A percentile compares a stretch with the other conserved stretches of the same genome.
phyloP scores from a whole-genome alignment of 2,113 vertebrate genomes.

The Chloropsis hardwickii region DNA sequence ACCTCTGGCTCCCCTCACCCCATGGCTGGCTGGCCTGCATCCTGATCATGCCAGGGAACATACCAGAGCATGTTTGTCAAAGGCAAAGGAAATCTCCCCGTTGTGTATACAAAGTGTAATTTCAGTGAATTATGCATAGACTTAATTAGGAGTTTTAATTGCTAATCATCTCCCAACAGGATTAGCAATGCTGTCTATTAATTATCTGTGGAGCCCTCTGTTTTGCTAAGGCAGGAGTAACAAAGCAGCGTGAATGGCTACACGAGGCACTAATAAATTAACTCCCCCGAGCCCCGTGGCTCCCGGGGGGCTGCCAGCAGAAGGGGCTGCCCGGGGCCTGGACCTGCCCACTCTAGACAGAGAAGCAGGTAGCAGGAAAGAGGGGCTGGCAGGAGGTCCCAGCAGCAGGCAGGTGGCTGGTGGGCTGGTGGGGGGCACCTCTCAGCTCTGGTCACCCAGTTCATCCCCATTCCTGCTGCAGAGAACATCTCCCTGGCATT shows the following conservation, averaged over 20 bases:
- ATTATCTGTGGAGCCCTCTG: constrained; percentile 71
- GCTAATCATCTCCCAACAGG: constrained; percentile 78
- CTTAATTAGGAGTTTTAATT: constrained; percentile 81
- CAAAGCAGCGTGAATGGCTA: constrained; percentile 55
- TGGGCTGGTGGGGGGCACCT: not conserved
- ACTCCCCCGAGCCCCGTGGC: not conserved
- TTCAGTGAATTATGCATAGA: constrained; percentile 77
- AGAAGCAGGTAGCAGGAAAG: not conserved
- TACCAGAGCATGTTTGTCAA: constrained; percentile 31
- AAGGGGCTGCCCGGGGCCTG: not conserved
- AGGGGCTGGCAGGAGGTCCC: not conserved
- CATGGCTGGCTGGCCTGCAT: not conserved
- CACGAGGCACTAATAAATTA: constrained; percentile 55
- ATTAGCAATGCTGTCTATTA: constrained; percentile 76
- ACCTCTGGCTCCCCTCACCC: not conserved
- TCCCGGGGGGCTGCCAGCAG: not conserved
- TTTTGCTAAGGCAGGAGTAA: constrained; percentile 71
- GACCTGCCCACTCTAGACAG: not conserved
- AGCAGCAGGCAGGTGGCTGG: not conserved
- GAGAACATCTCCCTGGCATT: not conserved
- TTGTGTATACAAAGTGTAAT: constrained; percentile 74
- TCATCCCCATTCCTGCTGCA: accelerated
- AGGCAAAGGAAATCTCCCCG: constrained; percentile 49
- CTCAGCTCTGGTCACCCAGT: not conserved
- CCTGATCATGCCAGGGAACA: not conserved